Base-by-base conservation (phyloP, 2,113 vertebrate species). In the Xiphias gladius region DNA sequence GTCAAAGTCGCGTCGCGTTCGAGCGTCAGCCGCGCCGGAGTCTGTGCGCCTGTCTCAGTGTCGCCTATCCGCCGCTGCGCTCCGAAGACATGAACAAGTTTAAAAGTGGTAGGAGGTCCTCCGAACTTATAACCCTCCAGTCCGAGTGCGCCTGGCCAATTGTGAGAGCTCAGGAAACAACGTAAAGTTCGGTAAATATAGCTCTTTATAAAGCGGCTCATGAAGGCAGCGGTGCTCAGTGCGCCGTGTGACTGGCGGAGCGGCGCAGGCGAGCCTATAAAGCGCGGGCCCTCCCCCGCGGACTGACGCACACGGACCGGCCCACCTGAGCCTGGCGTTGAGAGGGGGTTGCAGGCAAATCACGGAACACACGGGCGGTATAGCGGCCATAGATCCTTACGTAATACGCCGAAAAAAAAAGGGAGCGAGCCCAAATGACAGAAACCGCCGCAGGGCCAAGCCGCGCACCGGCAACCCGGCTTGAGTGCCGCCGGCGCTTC, bases 151-250 rank as follows among this genome's bases (percentile, higher is more conserved):
- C 88, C 92, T 90, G 90, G 94, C 97, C 96, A 97, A 97, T 97
- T 96, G 96, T 94, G 93, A 89, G 90, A 83, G 94, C 85, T 92
- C 94, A 97, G 97, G 96, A 97, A 97, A 95, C 94, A 84, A 76
- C 96, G 97, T 96, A 95, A 95, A 96, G 93, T 94, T 91, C 83
- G 94, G 94, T 96, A 96, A 96, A 96, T 96, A 96, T 97, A 97
- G 96, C 95, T 92, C 96, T 98, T 96, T 96, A 97, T 97, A 95
- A 95, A 93, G 91, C 67, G 13, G 87, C 46, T 85, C 69, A 82
- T 80, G 59, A 72, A 74, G 89, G 80, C 80, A 68, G 77, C 24
- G 58, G 57, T 37, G 50, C 68, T 90, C 89, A 84, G 85, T 92
- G 32, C 52, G 32, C 73, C 30, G 37, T 91, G 11, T 92, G 86